phyloP scores from a whole-genome alignment of 1,140 invertebrate species.

The Drosophila teissieri region DNA sequence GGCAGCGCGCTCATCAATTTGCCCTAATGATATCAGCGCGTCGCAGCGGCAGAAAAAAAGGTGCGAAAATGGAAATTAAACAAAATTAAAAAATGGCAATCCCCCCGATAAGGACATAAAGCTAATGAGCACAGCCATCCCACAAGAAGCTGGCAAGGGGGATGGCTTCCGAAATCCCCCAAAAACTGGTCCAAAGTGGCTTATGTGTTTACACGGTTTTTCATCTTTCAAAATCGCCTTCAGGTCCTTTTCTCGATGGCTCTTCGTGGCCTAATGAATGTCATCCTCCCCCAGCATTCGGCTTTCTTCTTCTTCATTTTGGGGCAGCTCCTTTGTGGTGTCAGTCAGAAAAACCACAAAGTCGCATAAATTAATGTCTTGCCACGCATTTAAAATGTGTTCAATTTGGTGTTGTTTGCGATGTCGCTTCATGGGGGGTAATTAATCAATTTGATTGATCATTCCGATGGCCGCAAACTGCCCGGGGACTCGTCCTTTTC shows the following conservation, averaged over 20 bases:
- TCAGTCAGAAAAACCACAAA: constrained; percentile 56
- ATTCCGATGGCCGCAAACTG: constrained; percentile 58
- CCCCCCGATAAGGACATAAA: constrained; percentile 60
- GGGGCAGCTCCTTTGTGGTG: constrained; percentile 19
- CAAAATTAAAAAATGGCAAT: constrained; percentile 75
- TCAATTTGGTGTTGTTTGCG: constrained; percentile 37
- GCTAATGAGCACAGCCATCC: constrained; percentile 52
- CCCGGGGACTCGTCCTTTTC: constrained; percentile 36
- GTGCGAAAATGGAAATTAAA: constrained; percentile 82
- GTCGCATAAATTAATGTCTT: constrained; percentile 69
- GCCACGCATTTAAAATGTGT: constrained; percentile 69
- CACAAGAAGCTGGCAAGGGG: constrained; percentile 2
- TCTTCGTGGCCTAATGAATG: constrained; percentile 52
- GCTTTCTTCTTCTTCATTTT: not conserved
- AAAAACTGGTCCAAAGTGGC: constrained; percentile 50
- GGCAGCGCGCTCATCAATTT: constrained; percentile 75
- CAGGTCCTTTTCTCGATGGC: constrained; percentile 29
- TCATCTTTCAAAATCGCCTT: constrained; percentile 12
- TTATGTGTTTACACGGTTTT: constrained; percentile 57
- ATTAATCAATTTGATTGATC: constrained; percentile 83
- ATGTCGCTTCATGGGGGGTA: constrained; percentile 46
- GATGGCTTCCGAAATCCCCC: constrained; percentile 1
- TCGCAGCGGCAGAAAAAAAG: constrained; percentile 48
- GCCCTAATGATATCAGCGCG: constrained; percentile 73
- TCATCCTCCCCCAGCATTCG: constrained; percentile 29